Conservation (phyloP, 23 tunicate species). For the Styela clava region DNA sequence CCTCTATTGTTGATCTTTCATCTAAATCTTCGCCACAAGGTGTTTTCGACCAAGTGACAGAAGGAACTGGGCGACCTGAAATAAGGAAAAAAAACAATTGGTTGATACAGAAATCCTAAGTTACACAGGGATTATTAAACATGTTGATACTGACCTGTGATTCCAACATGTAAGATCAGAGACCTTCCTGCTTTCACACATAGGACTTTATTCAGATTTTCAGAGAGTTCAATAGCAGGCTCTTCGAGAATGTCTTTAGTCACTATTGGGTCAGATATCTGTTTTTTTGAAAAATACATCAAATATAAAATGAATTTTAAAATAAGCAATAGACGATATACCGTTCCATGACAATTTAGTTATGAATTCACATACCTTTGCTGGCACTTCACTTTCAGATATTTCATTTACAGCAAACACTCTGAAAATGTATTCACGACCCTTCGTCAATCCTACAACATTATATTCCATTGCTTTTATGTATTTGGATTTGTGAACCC, state of each 20-base stretch:
- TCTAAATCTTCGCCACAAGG: slow-evolving; percentile 56
- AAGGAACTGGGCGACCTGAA: slow-evolving; percentile 81
- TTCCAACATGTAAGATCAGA: slow-evolving; percentile 49
- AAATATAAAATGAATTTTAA: background rate
- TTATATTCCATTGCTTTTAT: slow-evolving; percentile 61
- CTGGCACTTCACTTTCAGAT: slow-evolving; percentile 67
- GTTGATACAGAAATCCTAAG: background rate
- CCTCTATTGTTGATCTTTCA: slow-evolving; percentile 70
- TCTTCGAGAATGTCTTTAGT: slow-evolving; percentile 66
- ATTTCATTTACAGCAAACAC: slow-evolving; percentile 79
- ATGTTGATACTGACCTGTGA: background rate
- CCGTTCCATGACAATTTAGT: background rate
- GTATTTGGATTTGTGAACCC: slow-evolving; percentile 51
- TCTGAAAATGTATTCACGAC: slow-evolving; percentile 61
- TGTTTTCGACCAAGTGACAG: slow-evolving; percentile 78
- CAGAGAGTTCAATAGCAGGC: slow-evolving; percentile 63
- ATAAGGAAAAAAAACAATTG: background rate
- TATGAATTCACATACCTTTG: slow-evolving; percentile 13
- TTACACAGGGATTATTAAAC: background rate
- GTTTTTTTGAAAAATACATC: too few relatives aligned
- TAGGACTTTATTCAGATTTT: slow-evolving; percentile 50
- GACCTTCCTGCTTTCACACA: slow-evolving; percentile 78
- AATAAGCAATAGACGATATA: background rate
- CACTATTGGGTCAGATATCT: slow-evolving; percentile 36
- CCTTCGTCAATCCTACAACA: slow-evolving; percentile 43